Evolutionary conservation across 2,797 vertebrate genomes (phyloP), one percentile per base, ranked within the genome.

Genomic region (Gymnoscopelus braueri): DNA sequence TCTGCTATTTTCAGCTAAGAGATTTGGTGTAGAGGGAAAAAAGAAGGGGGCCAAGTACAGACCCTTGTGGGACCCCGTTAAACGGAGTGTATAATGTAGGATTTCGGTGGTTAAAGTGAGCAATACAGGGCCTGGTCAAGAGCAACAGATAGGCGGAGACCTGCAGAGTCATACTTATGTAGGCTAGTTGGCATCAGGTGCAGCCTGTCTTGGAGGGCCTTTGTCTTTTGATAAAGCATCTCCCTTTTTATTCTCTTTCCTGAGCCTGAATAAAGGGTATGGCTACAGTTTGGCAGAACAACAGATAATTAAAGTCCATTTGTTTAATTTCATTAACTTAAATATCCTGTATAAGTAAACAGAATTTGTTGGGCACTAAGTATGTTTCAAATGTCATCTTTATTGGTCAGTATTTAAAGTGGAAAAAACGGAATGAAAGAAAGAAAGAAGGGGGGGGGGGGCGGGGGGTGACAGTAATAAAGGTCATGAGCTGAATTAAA

Each of bases 271-370:
- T 53, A 71, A 75, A 59, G 50, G 50, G 62, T 67, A 56, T 8
- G 56, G 32, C n/a, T 57, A 69, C 13, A 72, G 64, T 63, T 65
- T 55, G 75, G 61, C 72, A 79, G 65, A 69, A 55, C 69, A 52
- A 26, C 54, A 78, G 54, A 79, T 26, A 68, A 78, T 71, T 56
- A 70, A 84, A 72, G 60, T 12, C 13, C 11, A 64, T 71, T 53
- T 65, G 35, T 50, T 67, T 68, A 29, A 74, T 72, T 74, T 82
- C 67, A 79, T 71, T 71, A 71, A 65, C 55, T 73, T 61, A 62
- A 58, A 66, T 68, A n/a, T 66, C 35, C 54, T 59, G 54, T 35
- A 66, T 65, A 24, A 69, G 63, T 50, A 60, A 72, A 56, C 32
- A 54, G 32, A 65, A 24, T 54, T 47, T 60, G 49, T 47, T 60